Base-by-base conservation (phyloP, 2,888 invertebrate genomes). In the Eristalis pertinax region DNA sequence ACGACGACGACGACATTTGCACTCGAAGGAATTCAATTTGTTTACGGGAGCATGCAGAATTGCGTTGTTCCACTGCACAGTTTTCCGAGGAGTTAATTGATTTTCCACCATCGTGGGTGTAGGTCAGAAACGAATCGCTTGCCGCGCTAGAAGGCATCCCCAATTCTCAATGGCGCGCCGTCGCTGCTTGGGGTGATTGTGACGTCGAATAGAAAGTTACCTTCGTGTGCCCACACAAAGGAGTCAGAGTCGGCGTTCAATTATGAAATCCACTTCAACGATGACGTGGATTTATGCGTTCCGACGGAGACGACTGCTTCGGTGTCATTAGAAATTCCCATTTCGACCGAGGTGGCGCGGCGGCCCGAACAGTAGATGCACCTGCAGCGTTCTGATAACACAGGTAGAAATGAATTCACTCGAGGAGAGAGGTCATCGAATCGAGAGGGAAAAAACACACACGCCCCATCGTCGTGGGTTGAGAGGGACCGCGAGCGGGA, bases 271-370 rank as follows among this genome's bases (percentile, higher is more conserved):
- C 74, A 62, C 41, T 35, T 50, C 50, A 64, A 58, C 64, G 76
- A 72, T 72, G 77, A 83, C 72, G 67, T 77, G 77, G 22, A 68
- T 77, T 72, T 72, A 26, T 43, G 43, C 75, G 58, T 32, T 10
- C 8, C 32, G 32, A 32, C 5, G 60, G 72, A 29, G 60, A 19
- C 43, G 43, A 43, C 43, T 0, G 41, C 15, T 41, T 35, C 56
- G 67, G 35, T 72, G 77, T 63, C 77, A 68, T 83, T 77, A 62
- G 43, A 38, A 68, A 41, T 73, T 83, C 26, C 24, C 67, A 43
- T 38, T 82, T 60, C 15, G 43, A 43, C 43, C n/a, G n/a, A n/a
- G n/a, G 7, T 1, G 35, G 2, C 10, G 10, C 38, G 38, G 38
- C 38, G 38, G n/a, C n/a, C n/a, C n/a, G 4, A 11, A 38, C 38